Percentiles rank a stretch among this genome's conserved stretches.
These are phyloP conservation scores for Eupithecia vulgata DNA, from an alignment of 2,888 invertebrate species.

Conservation along the genomic window DNA sequence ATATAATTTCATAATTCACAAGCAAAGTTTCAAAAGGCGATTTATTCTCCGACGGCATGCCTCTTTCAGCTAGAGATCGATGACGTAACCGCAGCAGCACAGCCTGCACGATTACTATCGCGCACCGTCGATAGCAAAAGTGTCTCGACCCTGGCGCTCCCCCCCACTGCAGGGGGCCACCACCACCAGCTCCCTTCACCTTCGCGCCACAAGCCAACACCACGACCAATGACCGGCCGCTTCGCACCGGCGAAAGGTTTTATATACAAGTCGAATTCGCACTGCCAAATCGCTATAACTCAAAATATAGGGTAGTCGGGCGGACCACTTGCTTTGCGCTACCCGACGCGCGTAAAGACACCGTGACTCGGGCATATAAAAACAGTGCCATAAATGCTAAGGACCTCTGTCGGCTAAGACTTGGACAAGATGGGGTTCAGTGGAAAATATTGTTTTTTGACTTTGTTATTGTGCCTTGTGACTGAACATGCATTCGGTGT, in stretches of 20 bases:
- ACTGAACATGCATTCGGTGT: slow-evolving; percentile 81
- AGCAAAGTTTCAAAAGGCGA: background rate
- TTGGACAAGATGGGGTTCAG: slow-evolving; percentile 75
- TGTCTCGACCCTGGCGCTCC: slow-evolving; percentile 81
- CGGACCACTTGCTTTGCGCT: slow-evolving; percentile 74
- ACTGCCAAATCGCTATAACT: slow-evolving; percentile 84
- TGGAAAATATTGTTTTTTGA: slow-evolving; percentile 80
- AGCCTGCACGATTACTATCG: slow-evolving; percentile 67
- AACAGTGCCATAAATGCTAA: slow-evolving; percentile 63
- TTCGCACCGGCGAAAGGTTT: slow-evolving; percentile 85
- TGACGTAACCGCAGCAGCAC: slow-evolving; percentile 70
- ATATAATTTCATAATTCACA: background rate
- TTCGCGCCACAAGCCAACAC: slow-evolving; percentile 70
- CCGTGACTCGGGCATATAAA: slow-evolving; percentile 37
- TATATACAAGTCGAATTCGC: slow-evolving; percentile 86
- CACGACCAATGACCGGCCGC: slow-evolving; percentile 79
- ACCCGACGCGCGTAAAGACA: slow-evolving; percentile 49
- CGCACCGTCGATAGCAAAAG: slow-evolving; percentile 78
- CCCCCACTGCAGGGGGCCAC: slow-evolving; percentile 59
- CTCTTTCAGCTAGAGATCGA: slow-evolving; percentile 34
- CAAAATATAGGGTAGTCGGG: slow-evolving; percentile 86
- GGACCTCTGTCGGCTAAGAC: slow-evolving; percentile 65
- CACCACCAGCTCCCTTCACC: slow-evolving; percentile 78
- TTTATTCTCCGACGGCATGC: background rate
- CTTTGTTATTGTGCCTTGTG: slow-evolving; percentile 80